phyloP scores from a whole-genome alignment of 2,888 invertebrate genomes.

The Lasioglossum lativentre region DNA sequence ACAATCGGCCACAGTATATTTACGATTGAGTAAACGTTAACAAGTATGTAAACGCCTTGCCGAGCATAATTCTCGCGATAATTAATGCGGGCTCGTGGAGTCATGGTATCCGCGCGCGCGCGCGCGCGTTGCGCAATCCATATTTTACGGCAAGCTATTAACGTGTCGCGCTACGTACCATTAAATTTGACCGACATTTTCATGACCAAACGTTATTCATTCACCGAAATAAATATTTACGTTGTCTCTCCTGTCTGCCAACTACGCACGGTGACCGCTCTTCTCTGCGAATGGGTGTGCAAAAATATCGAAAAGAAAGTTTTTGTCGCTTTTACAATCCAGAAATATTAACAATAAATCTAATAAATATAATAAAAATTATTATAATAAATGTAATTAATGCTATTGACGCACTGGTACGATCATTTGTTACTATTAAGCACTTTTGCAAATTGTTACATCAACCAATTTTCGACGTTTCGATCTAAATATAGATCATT shows the following conservation, averaged over 20 bases:
- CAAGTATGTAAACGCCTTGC: conserved; percentile 29
- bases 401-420: no score
- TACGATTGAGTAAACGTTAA: conserved; percentile 44
- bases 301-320: no score
- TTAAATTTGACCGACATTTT: background rate
- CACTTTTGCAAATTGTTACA: no score
- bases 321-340: no score
- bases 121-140: conserved; percentile 22
- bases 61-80: conserved; percentile 31
- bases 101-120: background rate
- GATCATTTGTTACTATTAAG: no score
- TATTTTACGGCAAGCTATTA: conserved; percentile 10
- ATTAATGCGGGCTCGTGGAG: conserved; percentile 14
- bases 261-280: background rate
- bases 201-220: background rate
- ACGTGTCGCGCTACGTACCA: background rate
- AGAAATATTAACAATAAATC: no score
- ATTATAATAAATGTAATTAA: no score
- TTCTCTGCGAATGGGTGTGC: background rate
- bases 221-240: background rate
- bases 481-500: no score
- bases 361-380: no score
- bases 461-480: no score
- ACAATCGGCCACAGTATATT: conserved; percentile 26
- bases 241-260: background rate